These are phyloP conservation scores for Panagrolaimus sp. DNA, from an alignment of 1,140 invertebrate genomes.

Conservation along the genomic window DNA sequence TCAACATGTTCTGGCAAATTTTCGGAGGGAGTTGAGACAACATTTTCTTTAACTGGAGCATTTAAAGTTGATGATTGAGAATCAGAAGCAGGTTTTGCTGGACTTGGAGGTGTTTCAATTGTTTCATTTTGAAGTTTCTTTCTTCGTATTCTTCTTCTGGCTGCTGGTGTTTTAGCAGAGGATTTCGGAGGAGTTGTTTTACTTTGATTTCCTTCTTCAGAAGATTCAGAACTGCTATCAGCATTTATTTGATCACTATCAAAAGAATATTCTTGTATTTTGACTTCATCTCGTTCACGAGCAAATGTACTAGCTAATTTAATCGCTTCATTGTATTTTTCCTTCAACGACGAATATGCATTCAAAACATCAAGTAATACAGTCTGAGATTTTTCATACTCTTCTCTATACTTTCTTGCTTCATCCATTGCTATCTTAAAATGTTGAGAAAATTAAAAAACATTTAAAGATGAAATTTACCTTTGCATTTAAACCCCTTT, in stretches of 20 bases:
- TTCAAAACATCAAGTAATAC: background rate
- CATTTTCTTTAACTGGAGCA: background rate
- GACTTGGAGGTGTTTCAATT: no score
- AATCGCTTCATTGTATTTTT: conserved; percentile 8
- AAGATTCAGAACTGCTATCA: background rate
- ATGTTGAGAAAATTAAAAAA: background rate
- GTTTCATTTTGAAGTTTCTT: background rate
- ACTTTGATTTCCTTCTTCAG: background rate
- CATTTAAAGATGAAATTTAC: background rate
- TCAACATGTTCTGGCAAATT: background rate
- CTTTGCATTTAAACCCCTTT: conserved; percentile 3
- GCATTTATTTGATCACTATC: background rate
- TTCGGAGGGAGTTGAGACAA: background rate
- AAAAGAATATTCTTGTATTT: background rate
- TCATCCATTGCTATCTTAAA: conserved; percentile 1
- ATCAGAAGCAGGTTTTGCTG: no score
- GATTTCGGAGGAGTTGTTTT: background rate
- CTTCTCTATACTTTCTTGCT: background rate
- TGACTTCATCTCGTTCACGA: background rate
- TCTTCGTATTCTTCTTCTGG: no score
- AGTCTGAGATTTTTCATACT: conserved; percentile 3
- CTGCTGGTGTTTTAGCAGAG: background rate
- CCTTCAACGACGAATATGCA: background rate
- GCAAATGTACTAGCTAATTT: conserved; percentile 3
- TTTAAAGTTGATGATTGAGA: no score